A percentile compares a stretch with the other conserved stretches of the same genome.
These are phyloP conservation scores for Dryomyza anilis DNA, from an alignment of 2,888 invertebrate genomes.

Conservation along the genomic window DNA sequence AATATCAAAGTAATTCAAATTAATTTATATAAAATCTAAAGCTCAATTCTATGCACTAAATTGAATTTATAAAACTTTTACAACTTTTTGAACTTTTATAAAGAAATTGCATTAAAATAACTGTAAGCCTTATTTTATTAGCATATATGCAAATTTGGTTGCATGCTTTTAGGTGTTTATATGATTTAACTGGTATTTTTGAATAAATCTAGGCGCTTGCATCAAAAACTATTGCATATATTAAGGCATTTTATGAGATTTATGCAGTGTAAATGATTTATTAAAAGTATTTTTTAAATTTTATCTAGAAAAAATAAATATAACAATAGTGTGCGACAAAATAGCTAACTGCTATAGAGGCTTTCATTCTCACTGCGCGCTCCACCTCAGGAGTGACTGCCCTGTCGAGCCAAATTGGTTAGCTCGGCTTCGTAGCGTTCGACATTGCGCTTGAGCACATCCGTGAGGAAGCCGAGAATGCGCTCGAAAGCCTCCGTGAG, in stretches of 20 bases:
- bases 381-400: conserved; percentile 32
- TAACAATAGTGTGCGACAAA: background rate
- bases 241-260: too few species aligned
- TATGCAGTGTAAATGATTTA: too few species aligned
- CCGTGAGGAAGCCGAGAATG: conserved; percentile 95
- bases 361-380: background rate
- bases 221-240: too few species aligned
- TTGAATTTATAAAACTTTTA: too few species aligned
- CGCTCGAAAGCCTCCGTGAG: conserved; percentile 97
- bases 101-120: too few species aligned
- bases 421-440: conserved; percentile 79
- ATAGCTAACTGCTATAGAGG: background rate
- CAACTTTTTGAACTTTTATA: too few species aligned
- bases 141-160: background rate
- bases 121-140: too few species aligned
- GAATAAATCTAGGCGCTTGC: too few species aligned
- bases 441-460: conserved; percentile 96
- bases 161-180: conserved; percentile 9
- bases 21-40: too few species aligned
- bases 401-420: conserved; percentile 48
- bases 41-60: too few species aligned
- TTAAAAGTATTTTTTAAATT: conserved; percentile 29
- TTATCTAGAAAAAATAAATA: conserved; percentile 26
- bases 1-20: too few species aligned
- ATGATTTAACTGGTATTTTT: background rate